Evolutionary conservation across 2,797 vertebrate genomes (phyloP).

Genomic region (Pipistrellus nathusii): DNA sequence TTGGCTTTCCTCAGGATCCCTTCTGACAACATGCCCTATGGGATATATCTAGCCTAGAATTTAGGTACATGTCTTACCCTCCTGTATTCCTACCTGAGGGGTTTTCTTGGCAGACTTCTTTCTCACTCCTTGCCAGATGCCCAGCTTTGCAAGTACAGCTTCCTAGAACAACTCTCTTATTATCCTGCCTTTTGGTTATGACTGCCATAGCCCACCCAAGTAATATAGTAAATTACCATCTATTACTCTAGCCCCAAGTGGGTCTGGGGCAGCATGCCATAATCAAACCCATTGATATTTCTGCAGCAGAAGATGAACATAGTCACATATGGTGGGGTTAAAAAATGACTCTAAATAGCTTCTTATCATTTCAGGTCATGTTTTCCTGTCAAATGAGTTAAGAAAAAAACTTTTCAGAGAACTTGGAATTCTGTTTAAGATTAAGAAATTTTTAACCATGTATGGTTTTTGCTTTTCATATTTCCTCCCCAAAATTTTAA

Average conservation of each 20-base stretch:
- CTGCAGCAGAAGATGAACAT: constrained; percentile 9
- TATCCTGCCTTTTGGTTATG: neutral
- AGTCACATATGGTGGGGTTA: constrained; percentile 9
- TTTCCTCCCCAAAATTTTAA: neutral
- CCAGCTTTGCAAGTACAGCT: neutral
- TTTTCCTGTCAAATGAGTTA: constrained; percentile 49
- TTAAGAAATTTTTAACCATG: neutral
- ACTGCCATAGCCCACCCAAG: neutral
- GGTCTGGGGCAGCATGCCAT: neutral
- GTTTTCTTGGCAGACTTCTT: constrained; percentile 38
- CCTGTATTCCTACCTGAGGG: neutral
- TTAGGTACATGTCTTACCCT: neutral
- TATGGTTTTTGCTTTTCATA: neutral
- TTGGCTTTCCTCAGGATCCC: neutral
- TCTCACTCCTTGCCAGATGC: constrained; percentile 8
- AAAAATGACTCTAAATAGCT: constrained; percentile 16
- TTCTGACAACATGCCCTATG: neutral
- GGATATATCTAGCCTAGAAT: neutral
- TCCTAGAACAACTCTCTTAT: constrained; percentile 17
- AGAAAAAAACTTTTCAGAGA: constrained; percentile 6
- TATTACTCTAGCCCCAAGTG: neutral
- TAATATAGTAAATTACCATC: neutral
- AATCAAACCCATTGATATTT: constrained; percentile 9
- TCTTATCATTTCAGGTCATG: neutral
- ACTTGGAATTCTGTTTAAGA: constrained; percentile 29